Conservation (phyloP, 1,140 invertebrate species). For the Drosophila triauraria region DNA sequence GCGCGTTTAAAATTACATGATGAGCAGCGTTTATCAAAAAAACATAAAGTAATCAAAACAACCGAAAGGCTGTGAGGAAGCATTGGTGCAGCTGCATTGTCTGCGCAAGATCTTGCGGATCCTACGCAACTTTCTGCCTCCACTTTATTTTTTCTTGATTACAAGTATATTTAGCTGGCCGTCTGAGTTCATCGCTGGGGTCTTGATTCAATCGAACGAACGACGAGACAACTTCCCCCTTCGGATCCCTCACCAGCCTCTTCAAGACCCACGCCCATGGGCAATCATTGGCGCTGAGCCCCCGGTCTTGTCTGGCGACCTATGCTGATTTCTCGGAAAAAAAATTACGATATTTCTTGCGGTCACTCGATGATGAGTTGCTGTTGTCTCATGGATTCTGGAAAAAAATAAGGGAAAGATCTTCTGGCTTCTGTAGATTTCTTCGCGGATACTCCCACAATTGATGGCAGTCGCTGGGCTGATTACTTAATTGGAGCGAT, state of each 20-base stretch:
- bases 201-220: constrained; percentile 76
- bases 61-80: constrained; percentile 23
- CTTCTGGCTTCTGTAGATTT: constrained; percentile 30
- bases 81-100: constrained; percentile 31
- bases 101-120: constrained; percentile 50
- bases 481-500: constrained; percentile 47
- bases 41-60: constrained; percentile 40
- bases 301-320: constrained; percentile 59
- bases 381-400: constrained; percentile 39
- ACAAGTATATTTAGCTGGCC: constrained; percentile 72
- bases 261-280: constrained; percentile 39
- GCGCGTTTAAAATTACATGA: constrained; percentile 81
- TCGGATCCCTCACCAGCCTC: constrained; percentile 4
- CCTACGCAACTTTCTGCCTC: constrained; percentile 67
- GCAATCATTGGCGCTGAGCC: constrained; percentile 62
- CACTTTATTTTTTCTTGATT: constrained; percentile 57
- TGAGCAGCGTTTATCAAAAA: constrained; percentile 80
- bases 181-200: constrained; percentile 70
- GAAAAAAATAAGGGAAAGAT: constrained; percentile 5
- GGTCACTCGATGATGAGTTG: constrained; percentile 53
- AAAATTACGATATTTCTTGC: constrained; percentile 71
- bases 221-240: constrained; percentile 29
- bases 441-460: constrained; percentile 22
- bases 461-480: constrained; percentile 19
- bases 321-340: constrained; percentile 78